These are phyloP conservation scores for Hirtodrosophila alboralis DNA, from an alignment of 2,888 invertebrate genomes.

Conservation along the genomic window DNA sequence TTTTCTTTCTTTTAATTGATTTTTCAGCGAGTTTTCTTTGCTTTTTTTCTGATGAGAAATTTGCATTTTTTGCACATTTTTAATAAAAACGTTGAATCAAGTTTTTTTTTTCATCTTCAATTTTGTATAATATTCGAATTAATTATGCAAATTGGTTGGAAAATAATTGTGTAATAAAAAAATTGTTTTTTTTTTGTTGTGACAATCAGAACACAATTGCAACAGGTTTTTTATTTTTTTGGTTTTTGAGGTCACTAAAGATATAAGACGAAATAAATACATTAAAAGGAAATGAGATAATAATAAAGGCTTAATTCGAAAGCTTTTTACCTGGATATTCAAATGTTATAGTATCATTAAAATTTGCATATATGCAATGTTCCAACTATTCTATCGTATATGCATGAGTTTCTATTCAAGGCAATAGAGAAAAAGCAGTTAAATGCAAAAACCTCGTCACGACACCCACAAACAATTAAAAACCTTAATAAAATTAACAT, in stretches of 20 bases:
- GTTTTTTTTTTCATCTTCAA: conserved; percentile 10
- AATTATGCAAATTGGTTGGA: conserved; percentile 49
- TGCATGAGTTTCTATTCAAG: conserved; percentile 12
- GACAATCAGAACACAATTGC: conserved; percentile 13
- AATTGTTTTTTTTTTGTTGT: neutral
- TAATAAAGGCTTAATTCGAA: neutral
- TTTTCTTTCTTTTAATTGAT: conserved; percentile 22
- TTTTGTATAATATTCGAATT: conserved; percentile 28
- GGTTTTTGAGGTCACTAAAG: too few species aligned
- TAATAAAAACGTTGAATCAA: conserved; percentile 25
- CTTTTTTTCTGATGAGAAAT: conserved; percentile 12
- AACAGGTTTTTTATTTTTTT: conserved; percentile 32
- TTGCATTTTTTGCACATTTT: conserved; percentile 53
- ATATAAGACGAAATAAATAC: too few species aligned
- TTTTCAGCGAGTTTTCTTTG: conserved; percentile 37
- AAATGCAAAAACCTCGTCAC: conserved; percentile 2
- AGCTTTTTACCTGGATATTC: conserved; percentile 31
- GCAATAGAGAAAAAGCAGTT: neutral
- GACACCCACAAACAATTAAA: conserved; percentile 6
- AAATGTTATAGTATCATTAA: conserved; percentile 5
- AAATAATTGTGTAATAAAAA: conserved; percentile 40
- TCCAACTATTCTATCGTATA: neutral
- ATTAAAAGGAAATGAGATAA: too few species aligned
- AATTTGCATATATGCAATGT: conserved; percentile 30
- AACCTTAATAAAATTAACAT: conserved; percentile 1